phyloP scores from a whole-genome alignment of 2,113 vertebrate genomes.

The Mirza zaza region DNA sequence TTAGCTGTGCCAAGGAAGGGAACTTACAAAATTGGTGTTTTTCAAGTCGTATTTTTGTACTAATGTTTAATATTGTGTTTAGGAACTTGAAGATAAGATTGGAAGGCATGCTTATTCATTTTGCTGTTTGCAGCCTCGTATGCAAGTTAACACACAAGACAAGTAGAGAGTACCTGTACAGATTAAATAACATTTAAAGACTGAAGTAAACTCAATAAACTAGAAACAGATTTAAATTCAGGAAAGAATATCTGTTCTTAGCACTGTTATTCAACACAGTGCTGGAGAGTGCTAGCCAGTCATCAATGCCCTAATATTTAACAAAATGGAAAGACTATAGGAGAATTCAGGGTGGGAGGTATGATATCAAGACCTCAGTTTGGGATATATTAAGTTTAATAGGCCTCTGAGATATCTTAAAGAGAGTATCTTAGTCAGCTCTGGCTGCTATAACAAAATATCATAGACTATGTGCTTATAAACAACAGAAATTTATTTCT shows the following conservation, averaged over 20 bases:
- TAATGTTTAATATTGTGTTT: background rate
- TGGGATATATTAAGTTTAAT: background rate
- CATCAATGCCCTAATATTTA: background rate
- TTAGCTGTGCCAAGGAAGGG: background rate
- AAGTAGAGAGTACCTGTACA: background rate
- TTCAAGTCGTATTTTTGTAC: background rate
- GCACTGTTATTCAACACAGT: background rate
- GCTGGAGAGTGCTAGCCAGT: background rate
- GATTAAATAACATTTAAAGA: constrained; percentile 7
- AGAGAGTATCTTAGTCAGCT: background rate
- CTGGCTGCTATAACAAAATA: background rate
- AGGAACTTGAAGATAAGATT: background rate
- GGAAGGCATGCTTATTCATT: background rate
- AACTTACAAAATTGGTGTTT: background rate
- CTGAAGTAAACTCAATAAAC: background rate
- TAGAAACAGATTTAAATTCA: constrained; percentile 9
- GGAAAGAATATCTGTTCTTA: background rate
- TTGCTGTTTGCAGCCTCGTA: background rate
- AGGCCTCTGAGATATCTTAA: background rate
- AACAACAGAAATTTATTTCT: background rate
- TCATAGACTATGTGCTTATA: background rate
- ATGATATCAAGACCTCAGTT: background rate
- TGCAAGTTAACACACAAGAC: background rate
- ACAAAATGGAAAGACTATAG: background rate
- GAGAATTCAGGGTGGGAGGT: background rate